A percentile compares a stretch with the other conserved stretches of the same genome.
Conservation (phyloP, 1,140 invertebrate genomes). For the Ganaspis sp. region DNA sequence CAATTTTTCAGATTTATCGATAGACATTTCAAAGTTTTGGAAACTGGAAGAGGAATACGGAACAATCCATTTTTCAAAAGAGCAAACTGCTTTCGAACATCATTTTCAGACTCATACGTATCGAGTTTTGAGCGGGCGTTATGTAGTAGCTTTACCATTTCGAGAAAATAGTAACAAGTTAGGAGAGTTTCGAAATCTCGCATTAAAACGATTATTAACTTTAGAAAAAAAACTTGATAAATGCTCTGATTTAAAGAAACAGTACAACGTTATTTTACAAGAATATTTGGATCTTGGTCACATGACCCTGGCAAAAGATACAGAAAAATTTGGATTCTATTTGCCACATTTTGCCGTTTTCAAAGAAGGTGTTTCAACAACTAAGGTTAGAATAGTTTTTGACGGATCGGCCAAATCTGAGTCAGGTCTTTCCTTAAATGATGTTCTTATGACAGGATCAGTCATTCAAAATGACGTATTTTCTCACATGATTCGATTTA, state of each 20-base stretch:
- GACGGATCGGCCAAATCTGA: conserved; percentile 22
- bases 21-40: conserved; percentile 10
- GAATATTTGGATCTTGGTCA: conserved; percentile 57
- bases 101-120: too few species aligned
- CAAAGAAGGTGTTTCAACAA: background rate
- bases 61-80: too few species aligned
- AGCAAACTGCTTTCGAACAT: too few species aligned
- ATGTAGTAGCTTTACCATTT: too few species aligned
- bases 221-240: conserved; percentile 38
- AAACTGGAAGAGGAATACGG: background rate
- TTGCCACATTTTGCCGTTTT: conserved; percentile 39
- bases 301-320: conserved; percentile 36
- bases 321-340: conserved; percentile 34
- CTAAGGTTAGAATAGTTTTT: background rate
- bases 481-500: conserved; percentile 58
- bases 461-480: conserved; percentile 59
- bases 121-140: too few species aligned
- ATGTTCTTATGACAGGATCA: conserved; percentile 51
- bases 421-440: conserved; percentile 55
- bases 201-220: conserved; percentile 37
- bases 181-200: conserved; percentile 32
- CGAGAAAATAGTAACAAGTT: background rate
- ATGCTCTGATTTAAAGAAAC: conserved; percentile 36
- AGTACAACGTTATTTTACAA: conserved; percentile 41
- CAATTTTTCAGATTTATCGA: conserved; percentile 27